Evolutionary conservation across 2,113 vertebrate genomes (phyloP), one percentile per base, ranked within the genome.

Genomic region (Scophthalmus maximus): DNA sequence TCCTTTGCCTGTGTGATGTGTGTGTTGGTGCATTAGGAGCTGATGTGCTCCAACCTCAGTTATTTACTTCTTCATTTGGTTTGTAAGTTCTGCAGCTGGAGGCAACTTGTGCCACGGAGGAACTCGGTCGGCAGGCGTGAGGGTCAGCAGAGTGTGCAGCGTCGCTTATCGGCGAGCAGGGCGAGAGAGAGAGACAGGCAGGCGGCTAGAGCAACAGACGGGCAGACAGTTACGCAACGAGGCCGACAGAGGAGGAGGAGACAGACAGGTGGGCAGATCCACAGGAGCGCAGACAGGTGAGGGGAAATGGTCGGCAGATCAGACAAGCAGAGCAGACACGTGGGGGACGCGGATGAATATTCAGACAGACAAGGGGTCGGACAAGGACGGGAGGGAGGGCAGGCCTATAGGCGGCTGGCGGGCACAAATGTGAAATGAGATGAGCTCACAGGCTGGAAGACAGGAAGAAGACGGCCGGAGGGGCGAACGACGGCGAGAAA

Each of bases 101-200:
- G 55, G 55, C 38, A 65, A 69, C 77, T 38, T 71, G 73, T 76
- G 82, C 71, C 73, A 61, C 68, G 70, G 58, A 68, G 51, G 69
- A 83, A 53, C 78, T 30, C 59, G 36, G 36, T 36, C 66, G 76
- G 63, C 56, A 79, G 76, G 62, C 72, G 62, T 66, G 65, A 73
- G 68, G 78, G 81, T 78, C 81, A 82, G 64, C 2, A 2, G 70
- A 36, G 69, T 78, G 50, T 69, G 64, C 47, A 49, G 62, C 18
- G 4, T 40, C 36, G 17, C 36, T 40, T 40, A 40, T 15, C 36
- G 17, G 12, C 4, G 36, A 40, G 36, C 36, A 15, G 36, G 17
- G 36, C 70, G 15, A 20, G 25, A 47, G 30, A 73, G 51, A 18
- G 53, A 65, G 61, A 10, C 25, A 11, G 64, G 36, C 3, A 8